Evolutionary conservation across 2,888 invertebrate genomes (phyloP), one percentile per base, ranked within the genome.

Genomic region (Quadroppia sp.): DNA sequence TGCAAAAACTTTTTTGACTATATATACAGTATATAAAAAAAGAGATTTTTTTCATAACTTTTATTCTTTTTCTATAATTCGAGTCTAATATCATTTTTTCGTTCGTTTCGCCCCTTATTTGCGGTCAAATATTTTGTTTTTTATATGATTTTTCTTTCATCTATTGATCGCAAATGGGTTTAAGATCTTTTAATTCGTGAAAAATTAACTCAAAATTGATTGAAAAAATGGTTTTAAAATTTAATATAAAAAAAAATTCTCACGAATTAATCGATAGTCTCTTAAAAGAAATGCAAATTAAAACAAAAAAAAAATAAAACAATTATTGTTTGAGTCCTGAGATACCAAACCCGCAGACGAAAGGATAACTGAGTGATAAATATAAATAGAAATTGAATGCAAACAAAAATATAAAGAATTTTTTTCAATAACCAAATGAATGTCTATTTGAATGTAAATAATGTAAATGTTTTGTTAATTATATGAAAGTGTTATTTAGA

Each of bases 51-150:
- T 45, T 17, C 45, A 15, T 17, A 25, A 53, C 15, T 25, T 25
- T 53, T 6, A 53, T 9, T n/a, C n/a, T n/a, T n/a, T n/a, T n/a
- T n/a, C n/a, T 53, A 13, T 23, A 25, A 53, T 6, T 53, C 15
- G 17, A 45, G 45, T 53, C 25, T 53, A 53, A 53, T 50, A 20
- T 50, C n/a, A 50, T n/a, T n/a, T n/a, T n/a, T n/a, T n/a, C n/a
- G n/a, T n/a, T n/a, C n/a, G n/a, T n/a, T n/a, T n/a, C n/a, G n/a
- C n/a, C n/a, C n/a, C n/a, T n/a, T n/a, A n/a, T n/a, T n/a, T n/a
- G n/a, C n/a, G n/a, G n/a, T n/a, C n/a, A n/a, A n/a, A n/a, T n/a
- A n/a, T n/a, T n/a, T 36, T 36, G 6, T 36, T 36, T 36, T 36
- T 36, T 36, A 7, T 36, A 11, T 11, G 36, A 11, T 36, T 36